Conservation (phyloP, 92 coral and sea anemone species). For the Paramuricea clavata region DNA sequence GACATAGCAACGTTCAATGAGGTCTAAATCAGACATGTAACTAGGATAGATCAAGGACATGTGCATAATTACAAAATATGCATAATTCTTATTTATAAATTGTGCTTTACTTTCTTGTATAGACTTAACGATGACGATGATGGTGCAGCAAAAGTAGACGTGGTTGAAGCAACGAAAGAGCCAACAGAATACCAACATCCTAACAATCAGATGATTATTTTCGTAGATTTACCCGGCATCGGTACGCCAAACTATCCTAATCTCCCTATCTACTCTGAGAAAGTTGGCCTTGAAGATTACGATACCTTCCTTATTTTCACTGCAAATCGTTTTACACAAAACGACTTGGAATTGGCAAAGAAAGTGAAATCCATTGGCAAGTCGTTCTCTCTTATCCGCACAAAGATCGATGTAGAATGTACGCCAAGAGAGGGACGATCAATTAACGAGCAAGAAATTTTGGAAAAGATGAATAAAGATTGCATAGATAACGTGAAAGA, state of each 20-base stretch:
- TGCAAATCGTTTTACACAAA: constrained; percentile 49
- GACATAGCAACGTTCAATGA: no score
- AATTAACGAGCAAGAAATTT: constrained; percentile 1
- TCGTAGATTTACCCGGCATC: constrained; percentile 64
- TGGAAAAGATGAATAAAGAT: neutral
- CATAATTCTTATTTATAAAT: no score
- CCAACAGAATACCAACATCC: constrained; percentile 51
- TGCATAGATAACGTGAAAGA: neutral
- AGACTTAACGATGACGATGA: constrained; percentile 26
- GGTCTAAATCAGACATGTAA: no score
- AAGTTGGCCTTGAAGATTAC: constrained; percentile 27
- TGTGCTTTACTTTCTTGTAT: no score
- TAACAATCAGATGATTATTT: constrained; percentile 31
- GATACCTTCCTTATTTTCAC: constrained; percentile 62
- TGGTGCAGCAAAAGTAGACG: constrained; percentile 50
- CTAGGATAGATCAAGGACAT: no score
- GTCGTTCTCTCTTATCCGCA: no score
- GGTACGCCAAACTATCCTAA: constrained; percentile 61
- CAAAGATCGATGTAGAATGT: constrained; percentile 14
- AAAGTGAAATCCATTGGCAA: no score
- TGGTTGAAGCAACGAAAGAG: constrained; percentile 28
- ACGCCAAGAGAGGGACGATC: neutral
- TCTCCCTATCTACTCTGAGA: constrained; percentile 39
- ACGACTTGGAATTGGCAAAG: constrained; percentile 46
- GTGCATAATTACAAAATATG: no score